Evolutionary conservation across 2,113 vertebrate species (phyloP), one percentile per base, ranked within the genome.

Genomic region (Pseudolaguvia tuberculata): DNA sequence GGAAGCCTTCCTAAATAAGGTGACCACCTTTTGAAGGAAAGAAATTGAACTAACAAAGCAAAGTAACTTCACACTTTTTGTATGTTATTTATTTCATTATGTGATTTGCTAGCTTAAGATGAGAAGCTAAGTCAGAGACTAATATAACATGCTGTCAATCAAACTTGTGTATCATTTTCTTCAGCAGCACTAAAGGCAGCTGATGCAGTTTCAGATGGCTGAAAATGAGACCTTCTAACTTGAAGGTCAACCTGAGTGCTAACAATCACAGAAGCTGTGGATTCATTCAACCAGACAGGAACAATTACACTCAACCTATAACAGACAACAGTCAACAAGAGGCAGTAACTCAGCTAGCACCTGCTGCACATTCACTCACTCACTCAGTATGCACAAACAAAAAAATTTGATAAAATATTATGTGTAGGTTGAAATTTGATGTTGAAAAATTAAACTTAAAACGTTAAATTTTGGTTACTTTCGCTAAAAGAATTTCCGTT

Each of bases 221-320:
- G 42, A 61, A 70, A 69, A 51, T 2, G 35, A 78, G 66, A 65
- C 53, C 56, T 21, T 18, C 53, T 67, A 51, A n/a, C 20, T 20
- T 70, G 79, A 77, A 77, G 75, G 79, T 74, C 79, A 77, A 27
- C 61, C 65, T 48, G 35, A 65, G 45, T 66, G 73, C 52, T 80
- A 80, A 80, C 47, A 56, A 52, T 47, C 78, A 71, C 53, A 31
- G 20, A 42, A 70, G 61, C 55, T 61, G 13, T 56, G 50, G 23
- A 69, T 62, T 76, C 73, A 47, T 73, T 80, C 59, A 66, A 61
- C 65, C 59, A 71, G 72, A 39, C 48, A 59, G 78, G 59, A 50
- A 58, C 47, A 63, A 77, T 35, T 9, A 39, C 66, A 53, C 59
- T 72, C 15, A 20, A 52, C 25, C 31, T 48, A 56, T 23, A 66